Evolutionary conservation across 2,797 vertebrate species (phyloP), one percentile per base, ranked within the genome.

Genomic region (Agapornis canus): DNA sequence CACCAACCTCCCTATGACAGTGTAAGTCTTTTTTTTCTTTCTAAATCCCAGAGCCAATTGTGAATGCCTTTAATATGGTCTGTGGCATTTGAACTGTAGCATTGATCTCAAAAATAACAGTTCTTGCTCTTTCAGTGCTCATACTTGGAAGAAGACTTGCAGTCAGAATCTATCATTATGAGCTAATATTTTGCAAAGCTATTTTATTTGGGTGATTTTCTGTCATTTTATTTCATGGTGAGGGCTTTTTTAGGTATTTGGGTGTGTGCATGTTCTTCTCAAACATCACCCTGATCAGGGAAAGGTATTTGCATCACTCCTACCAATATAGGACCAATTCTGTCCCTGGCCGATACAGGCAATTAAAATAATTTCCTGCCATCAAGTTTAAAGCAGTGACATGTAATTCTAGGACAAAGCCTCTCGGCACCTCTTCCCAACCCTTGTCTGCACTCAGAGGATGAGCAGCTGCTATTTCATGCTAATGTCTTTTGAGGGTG

Each of bases 321-420:
- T 80, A 61, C 59, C 37, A 21, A 6, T 64, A 40, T 6, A 51
- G 70, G 63, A 47, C 49, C 54, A 16, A 79, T 89, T 86, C 65
- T 70, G 65, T 85, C 31, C 60, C 0, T 0, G 59, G 48, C 59
- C 83, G 61, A 82, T 70, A n/a, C 0, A 1, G 61, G 69, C 87
- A 91, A 91, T 96, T 95, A 81, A 77, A 75, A 73, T 83, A 71
- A 96, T 96, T 92, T 94, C 42, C 56, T 90, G 69, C 54, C 84
- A 59, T 93, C n/a, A 16, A 26, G 29, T 63, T 95, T 88, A 84
- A 91, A 79, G 12, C 26, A 82, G 43, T 66, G 84, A 86, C 84
- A 59, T 72, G 77, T 76, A 75, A 89, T 92, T 92, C 61, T 78
- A 73, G 66, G 91, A 90, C 66, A 94, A 76, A 96, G 59, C 87